Base-by-base conservation (phyloP, 2,113 vertebrate species). In the Epinephelus fuscoguttatus region DNA sequence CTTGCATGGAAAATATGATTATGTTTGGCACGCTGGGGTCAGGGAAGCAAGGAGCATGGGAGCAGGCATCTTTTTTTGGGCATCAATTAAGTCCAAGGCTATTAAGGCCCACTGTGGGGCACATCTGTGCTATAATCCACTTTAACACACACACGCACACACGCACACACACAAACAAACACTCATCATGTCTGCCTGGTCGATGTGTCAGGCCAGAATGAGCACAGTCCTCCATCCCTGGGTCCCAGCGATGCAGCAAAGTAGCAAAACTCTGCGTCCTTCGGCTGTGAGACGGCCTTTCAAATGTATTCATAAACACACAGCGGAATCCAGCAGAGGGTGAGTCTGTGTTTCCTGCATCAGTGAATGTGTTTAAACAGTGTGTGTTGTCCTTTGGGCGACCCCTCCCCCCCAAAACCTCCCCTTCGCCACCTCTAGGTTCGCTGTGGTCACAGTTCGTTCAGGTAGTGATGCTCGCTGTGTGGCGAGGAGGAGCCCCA, bases 401-500 rank as follows among this genome's bases (percentile, higher is more conserved):
- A 52, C 77, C 78, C 64, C 59, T 68, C 69, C 15, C 14, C 23
- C 63, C 67, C 17, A 37, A 37, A 30, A 37, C 21, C 7, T 49
- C 45, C 66, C 70, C 17, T 23, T 68, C 71, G 23, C 50, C 73
- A 60, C 47, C 8, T 56, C 7, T 18, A 56, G 57, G 66, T 49
- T 45, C 23, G 11, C 25, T 23, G 69, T 66, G 30, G 84, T 74
- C 75, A 81, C 49, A 84, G 86, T 87, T 77, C 47, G 27, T 88
- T 79, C 78, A 88, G 87, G 91, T 88, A 92, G 80, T 76, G 84
- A 89, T 69, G 76, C 81, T 78, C 21, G 63, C 84, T 59, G 84
- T 3, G 61, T 9, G 67, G 78, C 64, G 61, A 82, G 67, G 73
- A 78, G 77, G 67, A 70, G 82, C 71, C 42, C 68, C 78, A 53